Evolutionary conservation across 2,888 invertebrate genomes (phyloP).

Genomic region (Nebria brevicollis): DNA sequence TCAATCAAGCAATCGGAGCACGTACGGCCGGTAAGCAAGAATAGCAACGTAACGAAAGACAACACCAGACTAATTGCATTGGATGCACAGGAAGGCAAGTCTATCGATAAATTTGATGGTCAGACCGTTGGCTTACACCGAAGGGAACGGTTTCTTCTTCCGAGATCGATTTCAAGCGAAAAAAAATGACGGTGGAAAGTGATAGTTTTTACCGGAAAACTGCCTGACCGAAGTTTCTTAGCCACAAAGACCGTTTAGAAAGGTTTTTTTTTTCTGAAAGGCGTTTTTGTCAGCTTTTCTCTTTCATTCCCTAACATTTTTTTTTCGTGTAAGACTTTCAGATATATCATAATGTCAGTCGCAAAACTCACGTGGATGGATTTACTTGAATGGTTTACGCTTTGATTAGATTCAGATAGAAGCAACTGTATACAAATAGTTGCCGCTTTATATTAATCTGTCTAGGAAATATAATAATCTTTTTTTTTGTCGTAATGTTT

Average conservation of each 20-base stretch:
- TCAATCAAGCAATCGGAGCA: conserved; percentile 57
- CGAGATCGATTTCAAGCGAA: not conserved
- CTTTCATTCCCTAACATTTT: conserved; percentile 2
- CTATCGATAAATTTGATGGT: not conserved
- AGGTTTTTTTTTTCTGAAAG: conserved; percentile 17
- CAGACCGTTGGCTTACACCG: not conserved
- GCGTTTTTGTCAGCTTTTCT: conserved; percentile 10
- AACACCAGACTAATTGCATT: conserved; percentile 62
- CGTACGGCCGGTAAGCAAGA: conserved; percentile 61
- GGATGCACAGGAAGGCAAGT: conserved; percentile 49
- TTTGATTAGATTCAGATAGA: not conserved
- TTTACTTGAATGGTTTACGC: conserved; percentile 13
- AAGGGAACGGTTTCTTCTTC: not conserved
- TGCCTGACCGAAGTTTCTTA: conserved; percentile 25
- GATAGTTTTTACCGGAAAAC: conserved; percentile 28
- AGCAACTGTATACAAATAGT: not conserved
- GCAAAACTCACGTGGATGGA: conserved; percentile 11
- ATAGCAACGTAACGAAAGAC: conserved; percentile 58
- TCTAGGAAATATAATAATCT: not conserved
- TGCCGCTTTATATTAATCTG: not conserved
- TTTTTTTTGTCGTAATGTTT: not conserved
- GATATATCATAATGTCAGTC: conserved; percentile 24
- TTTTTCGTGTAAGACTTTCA: conserved; percentile 6
- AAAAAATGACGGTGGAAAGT: conserved; percentile 22
- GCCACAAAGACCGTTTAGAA: conserved; percentile 25